Conservation (phyloP, 2,888 invertebrate genomes). For the Lydus trimaculatus region DNA sequence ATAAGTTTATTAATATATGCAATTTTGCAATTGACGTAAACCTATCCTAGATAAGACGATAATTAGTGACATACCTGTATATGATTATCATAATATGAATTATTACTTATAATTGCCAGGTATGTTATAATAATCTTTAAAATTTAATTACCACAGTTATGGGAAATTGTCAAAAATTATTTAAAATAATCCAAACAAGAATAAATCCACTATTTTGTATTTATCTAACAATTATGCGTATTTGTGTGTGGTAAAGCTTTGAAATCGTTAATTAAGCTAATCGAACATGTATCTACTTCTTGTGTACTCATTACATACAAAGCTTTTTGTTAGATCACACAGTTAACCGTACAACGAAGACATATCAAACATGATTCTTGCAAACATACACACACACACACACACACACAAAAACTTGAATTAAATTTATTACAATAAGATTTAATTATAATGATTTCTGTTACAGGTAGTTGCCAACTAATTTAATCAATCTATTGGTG, state of each 20-base stretch:
- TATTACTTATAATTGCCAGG: conserved; percentile 39
- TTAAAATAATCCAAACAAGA: no score
- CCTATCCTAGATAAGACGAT: conserved; percentile 24
- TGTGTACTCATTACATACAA: conserved; percentile 37
- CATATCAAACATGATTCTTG: background rate
- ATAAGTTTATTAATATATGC: conserved; percentile 19
- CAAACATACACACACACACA: no score
- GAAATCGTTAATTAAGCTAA: conserved; percentile 40
- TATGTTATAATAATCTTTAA: background rate
- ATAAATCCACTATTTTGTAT: background rate
- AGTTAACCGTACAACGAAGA: conserved; percentile 38
- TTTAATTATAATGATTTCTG: conserved; percentile 15
- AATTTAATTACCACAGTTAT: conserved; percentile 1
- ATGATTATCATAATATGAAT: conserved; percentile 36
- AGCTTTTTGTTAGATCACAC: conserved; percentile 39
- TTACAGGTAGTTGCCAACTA: conserved; percentile 17
- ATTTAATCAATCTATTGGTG: background rate
- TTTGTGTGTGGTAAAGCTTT: conserved; percentile 28
- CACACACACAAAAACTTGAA: background rate
- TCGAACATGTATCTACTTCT: conserved; percentile 39
- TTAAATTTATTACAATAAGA: background rate
- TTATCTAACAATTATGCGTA: conserved; percentile 14
- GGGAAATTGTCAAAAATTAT: no score
- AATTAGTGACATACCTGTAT: conserved; percentile 35
- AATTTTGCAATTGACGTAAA: conserved; percentile 20